A percentile compares a stretch with the other conserved stretches of the same genome.
Evolutionary conservation across 2,797 vertebrate genomes (phyloP).

Genomic region (Sebastolobus alascanus): DNA sequence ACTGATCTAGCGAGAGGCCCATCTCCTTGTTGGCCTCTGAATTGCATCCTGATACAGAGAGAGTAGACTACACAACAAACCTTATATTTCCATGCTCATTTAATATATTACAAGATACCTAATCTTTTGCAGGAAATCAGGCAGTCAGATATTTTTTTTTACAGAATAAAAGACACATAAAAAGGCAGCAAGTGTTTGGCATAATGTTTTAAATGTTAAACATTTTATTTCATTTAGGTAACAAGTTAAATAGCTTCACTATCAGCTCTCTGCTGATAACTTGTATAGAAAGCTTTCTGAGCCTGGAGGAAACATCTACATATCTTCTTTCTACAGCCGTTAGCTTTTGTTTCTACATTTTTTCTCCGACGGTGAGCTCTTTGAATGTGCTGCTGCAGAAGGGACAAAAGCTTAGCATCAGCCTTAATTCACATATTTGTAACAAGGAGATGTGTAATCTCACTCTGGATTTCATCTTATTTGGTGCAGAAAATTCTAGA

Average conservation of each 20-base stretch:
- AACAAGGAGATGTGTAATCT: constrained; percentile 20
- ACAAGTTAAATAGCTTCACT: background rate
- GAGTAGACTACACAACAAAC: background rate
- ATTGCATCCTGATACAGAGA: background rate
- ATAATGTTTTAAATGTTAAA: constrained; percentile 5
- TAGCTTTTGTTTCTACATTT: background rate
- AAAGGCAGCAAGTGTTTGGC: background rate
- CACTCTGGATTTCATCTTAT: constrained; percentile 1
- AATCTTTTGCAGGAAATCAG: constrained; percentile 1
- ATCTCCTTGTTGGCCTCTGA: background rate
- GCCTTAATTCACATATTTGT: constrained; percentile 52
- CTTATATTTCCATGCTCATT: background rate
- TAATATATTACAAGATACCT: background rate
- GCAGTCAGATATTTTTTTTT: background rate
- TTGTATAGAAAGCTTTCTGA: constrained; percentile 11
- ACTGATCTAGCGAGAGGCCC: constrained; percentile 1
- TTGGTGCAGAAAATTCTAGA: background rate
- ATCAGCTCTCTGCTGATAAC: background rate
- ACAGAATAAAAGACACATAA: background rate
- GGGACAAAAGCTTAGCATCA: constrained; percentile 44
- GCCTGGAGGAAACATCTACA: constrained; percentile 1
- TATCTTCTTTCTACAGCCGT: background rate
- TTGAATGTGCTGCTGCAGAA: constrained; percentile 31
- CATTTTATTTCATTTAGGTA: constrained; percentile 10
- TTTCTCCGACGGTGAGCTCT: constrained; percentile 1